Base-by-base conservation (phyloP, 2,888 invertebrate genomes). In the Eristalis arbustorum region DNA sequence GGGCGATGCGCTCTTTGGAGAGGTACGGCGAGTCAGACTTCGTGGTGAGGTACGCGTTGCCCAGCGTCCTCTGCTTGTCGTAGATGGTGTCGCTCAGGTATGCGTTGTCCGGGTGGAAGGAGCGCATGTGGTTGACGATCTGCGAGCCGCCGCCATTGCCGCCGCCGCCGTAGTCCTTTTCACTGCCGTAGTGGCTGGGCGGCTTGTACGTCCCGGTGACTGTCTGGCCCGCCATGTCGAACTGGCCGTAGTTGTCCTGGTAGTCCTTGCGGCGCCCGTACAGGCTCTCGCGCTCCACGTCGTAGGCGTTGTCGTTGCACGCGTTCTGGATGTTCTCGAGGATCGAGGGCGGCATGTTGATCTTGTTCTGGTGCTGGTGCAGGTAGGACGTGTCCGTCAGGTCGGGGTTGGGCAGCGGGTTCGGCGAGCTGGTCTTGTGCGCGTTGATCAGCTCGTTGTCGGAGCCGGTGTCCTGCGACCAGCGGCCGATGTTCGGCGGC, bases 401-500 rank as follows among this genome's bases (percentile, higher is more conserved):
- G 90, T 96, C 96, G 0, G 96, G 96, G 93, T 96, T 95, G n/a
- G 96, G 96, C 88, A 95, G 89, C 1, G 95, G 95, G 89, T 96
- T 95, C 0, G 96, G 96, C 40, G 95, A 95, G 78, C 93, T 94
- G 1, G 94, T 95, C 90, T 94, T 94, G 89, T 94, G 92, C 1
- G 92, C 92, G 76, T 94, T 94, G 40, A 95, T 94, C 34, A 91
- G 90, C 90, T 96, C 96, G 90, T 95, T 96, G 90, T 96, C 97
- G 0, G 96, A 96, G 8, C 95, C 96, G 0, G 96, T 96, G 88
- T 96, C 96, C 78, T 96, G 96, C 0, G 96, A 96, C 97, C 97
- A 96, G 42, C 96, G 94, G 22, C 96, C 94, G 61, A 93, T 91
- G 40, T 92, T 93, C 57, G 93, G 93, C 23, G 94, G 92, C 74